Conservation (phyloP, 2,888 invertebrate genomes). For the Lymantria dispar region DNA sequence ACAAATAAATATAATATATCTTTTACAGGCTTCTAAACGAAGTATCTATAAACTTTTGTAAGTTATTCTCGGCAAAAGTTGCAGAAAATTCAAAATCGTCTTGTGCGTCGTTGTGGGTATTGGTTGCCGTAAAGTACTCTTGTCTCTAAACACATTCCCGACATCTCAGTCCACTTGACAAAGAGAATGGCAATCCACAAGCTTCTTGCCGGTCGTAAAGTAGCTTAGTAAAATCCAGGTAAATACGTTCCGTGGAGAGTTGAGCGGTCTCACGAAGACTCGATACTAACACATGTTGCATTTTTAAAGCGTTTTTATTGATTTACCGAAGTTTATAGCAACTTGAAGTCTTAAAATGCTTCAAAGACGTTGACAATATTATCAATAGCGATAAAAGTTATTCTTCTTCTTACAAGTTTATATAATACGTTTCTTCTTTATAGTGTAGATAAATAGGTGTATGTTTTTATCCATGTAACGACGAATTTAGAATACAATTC, state of each 20-base stretch:
- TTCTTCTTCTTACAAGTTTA: too few species aligned
- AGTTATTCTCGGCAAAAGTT: conserved; percentile 21
- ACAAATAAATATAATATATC: too few species aligned
- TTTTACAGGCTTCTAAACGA: not conserved
- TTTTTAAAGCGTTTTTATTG: conserved; percentile 3
- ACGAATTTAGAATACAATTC: too few species aligned
- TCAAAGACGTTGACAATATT: too few species aligned
- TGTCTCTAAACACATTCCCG: conserved; percentile 54
- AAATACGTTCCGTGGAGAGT: conserved; percentile 19
- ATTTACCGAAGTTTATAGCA: not conserved
- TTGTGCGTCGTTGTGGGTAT: conserved; percentile 49
- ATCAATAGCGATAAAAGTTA: too few species aligned
- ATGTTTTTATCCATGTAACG: too few species aligned
- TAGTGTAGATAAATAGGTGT: too few species aligned
- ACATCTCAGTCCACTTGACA: conserved; percentile 55
- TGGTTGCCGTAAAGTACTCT: conserved; percentile 52
- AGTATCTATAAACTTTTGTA: conserved; percentile 14
- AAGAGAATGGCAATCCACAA: conserved; percentile 64
- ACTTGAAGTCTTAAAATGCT: too few species aligned
- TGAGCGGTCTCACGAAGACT: conserved; percentile 2
- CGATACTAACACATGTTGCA: conserved; percentile 12
- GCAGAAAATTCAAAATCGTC: conserved; percentile 31
- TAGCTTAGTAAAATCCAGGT: conserved; percentile 45
- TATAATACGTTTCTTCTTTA: too few species aligned
- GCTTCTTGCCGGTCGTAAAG: conserved; percentile 52